Base-by-base conservation (phyloP, 2,113 vertebrate species). In the Tyrannus savana region DNA sequence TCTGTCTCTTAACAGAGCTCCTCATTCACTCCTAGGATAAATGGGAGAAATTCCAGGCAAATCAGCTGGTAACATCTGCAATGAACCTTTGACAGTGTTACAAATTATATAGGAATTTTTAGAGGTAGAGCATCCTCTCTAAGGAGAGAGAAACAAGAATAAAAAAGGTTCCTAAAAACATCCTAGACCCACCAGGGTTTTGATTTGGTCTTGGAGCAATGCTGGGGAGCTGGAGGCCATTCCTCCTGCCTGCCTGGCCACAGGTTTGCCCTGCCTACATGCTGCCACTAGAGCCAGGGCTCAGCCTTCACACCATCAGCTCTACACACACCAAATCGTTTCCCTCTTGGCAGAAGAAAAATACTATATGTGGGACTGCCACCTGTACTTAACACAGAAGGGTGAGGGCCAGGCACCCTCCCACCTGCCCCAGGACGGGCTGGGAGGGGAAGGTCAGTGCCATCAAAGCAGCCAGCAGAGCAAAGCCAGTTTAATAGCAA, bases 401-500 rank as follows among this genome's bases (percentile, higher is more conserved):
- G 75, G 50, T 83, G 81, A 97, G 80, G 78, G 66, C 75, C 74
- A 64, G 91, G 35, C 77, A 23, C 80, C 28, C 89, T 84, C 71
- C 81, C 91, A 95, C 91, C 73, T 92, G 80, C 85, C 95, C 73
- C 75, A 84, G 93, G 75, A 87, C 0, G 1, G 39, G 44, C 69
- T 28, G 39, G 52, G 60, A 77, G 21, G 17, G 52, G 95, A 95
- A 84, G 86, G 89, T 94, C 95, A 95, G 53, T 91, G 93, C 97
- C 79, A 90, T 91, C 84, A 92, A 92, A 94, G 95, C 97, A 83
- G 47, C 39, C 80, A 94, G 96, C 90, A 97, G 93, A 96, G 95
- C 83, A 76, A 66, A 66, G 89, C 83, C 79, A 93, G 92, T 97
- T 97, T 97, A 97, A 98, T 97, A 97, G 97, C 96, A 93, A 97